Evolutionary conservation across 2,113 vertebrate genomes (phyloP), one percentile per base, ranked within the genome.

Genomic region (Callocephalon fimbriatum): DNA sequence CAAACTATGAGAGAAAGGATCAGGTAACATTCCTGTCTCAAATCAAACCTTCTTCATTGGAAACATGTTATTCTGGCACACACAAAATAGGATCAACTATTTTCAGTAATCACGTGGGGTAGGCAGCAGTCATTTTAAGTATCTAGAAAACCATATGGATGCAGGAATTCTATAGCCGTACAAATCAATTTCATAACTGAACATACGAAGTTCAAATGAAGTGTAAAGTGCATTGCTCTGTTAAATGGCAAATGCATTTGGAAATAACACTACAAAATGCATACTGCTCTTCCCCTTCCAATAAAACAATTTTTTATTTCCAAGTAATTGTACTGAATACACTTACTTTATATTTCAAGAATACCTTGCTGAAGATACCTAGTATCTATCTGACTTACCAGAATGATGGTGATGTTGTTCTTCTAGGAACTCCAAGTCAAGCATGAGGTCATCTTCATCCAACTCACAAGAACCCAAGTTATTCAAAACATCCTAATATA

Each of bases 401-500:
- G 99, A 98, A 61, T 74, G 98, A 93, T 98, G 98, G 37, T 99
- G 98, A 62, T 97, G 97, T 59, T 99, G 99, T 71, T 99, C 99
- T 84, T 99, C 99, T 53, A 99, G 98, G 91, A 99, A 99, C 94
- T 99, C 99, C 93, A 99, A 97, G 95, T 99, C 99, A 94, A 99
- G 98, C 99, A 99, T 99, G 35, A 99, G 97, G 94, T 99, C 99
- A 94, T 99, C 99, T 96, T 99, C 99, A 97, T 99, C 99, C 88
- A 99, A 96, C 95, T 99, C 99, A 88, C 99, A 99, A 54, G 99
- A 99, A 48, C 99, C 99, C 97, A 99, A 97, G 95, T 99, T 99
- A 98, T 99, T 99, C 93, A 99, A 97, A 82, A 99, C 98, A 98
- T 99, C 99, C 99, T 99, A 74, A 68, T 13, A 63, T 0, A 80